Evolutionary conservation across 2,797 vertebrate genomes (phyloP), one percentile per base, ranked within the genome.

Genomic region (Glossophaga mutica): DNA sequence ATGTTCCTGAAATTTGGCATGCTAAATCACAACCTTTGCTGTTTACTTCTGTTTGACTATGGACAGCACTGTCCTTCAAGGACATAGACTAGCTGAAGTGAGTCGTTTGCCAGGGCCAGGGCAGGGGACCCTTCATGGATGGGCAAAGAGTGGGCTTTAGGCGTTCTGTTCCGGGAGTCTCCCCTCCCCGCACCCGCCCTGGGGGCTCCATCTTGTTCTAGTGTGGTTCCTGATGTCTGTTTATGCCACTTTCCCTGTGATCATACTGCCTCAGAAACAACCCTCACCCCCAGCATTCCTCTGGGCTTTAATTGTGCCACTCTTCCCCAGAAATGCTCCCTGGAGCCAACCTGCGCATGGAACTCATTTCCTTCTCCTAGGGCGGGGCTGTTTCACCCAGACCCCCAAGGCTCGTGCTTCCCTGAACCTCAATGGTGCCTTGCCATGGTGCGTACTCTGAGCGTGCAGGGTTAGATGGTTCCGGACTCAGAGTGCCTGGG

Each of bases 341-440:
- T 0, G 2, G 12, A 14, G 4, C 16, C 26, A 46, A 42, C 5
- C 10, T 29, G 14, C 2, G 0, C 7, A 24, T 15, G 7, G 26
- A 46, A 19, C 4, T 5, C 24, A 16, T 59, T 85, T 68, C 6
- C 7, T 92, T 77, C 12, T 68, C 48, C 46, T 48, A 5, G 15
- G 29, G 18, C 19, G 68, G 24, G 52, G 59, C 7, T 57, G 34
- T 88, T 26, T 9, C 5, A 42, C 12, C 26, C 44, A 55, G 42
- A 21, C 37, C 9, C 24, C 46, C 62, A 93, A 74, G 59, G 15
- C 19, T 32, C 8, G 9, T 24, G 3, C 9, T 42, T 78, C 12
- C 65, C 10, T 42, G 6, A 67, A 19, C 21, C 10, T 34, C 10
- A 76, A 16, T 62, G 55, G 21, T 48, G 44, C 9, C 32, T 87